Evolutionary conservation across 2,797 vertebrate genomes (phyloP).

Genomic region (Chlorospingus semifuscus): DNA sequence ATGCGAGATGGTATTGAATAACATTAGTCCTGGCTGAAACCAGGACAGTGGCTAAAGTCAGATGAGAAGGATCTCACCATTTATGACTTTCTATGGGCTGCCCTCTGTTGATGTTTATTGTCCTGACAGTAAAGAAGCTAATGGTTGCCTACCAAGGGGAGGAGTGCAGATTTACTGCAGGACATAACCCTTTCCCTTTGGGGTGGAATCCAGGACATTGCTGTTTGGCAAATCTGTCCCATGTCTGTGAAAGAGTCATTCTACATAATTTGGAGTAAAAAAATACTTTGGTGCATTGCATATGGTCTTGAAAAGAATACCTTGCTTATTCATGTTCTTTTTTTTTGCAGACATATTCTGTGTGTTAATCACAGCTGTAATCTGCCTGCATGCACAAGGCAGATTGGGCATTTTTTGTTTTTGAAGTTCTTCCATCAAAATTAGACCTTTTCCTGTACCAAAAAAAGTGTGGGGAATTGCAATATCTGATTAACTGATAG

Average conservation of each 20-base stretch:
- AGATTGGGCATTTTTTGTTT: not conserved
- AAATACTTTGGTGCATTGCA: not conserved
- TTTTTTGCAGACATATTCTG: not conserved
- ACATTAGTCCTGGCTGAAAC: not conserved
- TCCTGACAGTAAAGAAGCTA: not conserved
- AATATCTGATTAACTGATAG: not conserved
- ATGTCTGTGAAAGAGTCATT: not conserved
- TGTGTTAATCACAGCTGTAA: not conserved
- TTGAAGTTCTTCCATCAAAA: not conserved
- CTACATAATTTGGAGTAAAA: not conserved
- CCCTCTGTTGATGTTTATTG: not conserved
- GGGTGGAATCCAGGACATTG: not conserved
- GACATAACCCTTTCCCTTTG: not conserved
- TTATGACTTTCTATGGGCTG: not conserved
- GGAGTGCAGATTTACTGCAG: not conserved
- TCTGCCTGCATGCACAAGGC: not conserved
- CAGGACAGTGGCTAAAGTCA: not conserved
- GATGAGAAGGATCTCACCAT: not conserved
- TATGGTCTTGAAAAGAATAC: not conserved
- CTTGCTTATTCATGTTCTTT: not conserved
- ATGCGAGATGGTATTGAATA: not conserved
- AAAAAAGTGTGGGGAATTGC: not conserved
- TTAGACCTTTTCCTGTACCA: not conserved
- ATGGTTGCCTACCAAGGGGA: not conserved
- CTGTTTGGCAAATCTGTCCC: not conserved